Percentiles rank a stretch among this genome's conserved stretches.
phyloP scores from a whole-genome alignment of 1,140 invertebrate species.

The Drosophila trapezifrons region DNA sequence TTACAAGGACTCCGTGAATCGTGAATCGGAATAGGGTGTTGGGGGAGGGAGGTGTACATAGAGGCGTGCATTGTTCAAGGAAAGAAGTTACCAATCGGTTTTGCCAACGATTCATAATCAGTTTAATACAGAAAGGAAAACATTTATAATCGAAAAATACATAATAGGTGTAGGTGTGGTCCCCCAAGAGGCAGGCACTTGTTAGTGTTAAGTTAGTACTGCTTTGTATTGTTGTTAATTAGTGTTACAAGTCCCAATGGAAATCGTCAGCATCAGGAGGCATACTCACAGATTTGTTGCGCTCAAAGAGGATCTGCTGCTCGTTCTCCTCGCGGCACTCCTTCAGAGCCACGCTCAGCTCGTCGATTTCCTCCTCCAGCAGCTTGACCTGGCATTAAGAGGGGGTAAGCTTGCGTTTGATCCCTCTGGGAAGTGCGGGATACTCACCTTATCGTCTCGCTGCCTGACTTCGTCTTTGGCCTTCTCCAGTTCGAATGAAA shows the following conservation, averaged over 20 bases:
- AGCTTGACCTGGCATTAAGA: conserved; percentile 84
- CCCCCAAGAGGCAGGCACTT: conserved; percentile 21
- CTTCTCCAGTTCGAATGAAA: conserved; percentile 89
- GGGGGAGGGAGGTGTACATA: neutral
- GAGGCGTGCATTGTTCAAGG: conserved; percentile 29
- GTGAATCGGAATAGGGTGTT: conserved; percentile 5
- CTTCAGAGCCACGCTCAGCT: conserved; percentile 87
- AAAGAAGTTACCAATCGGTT: conserved; percentile 39
- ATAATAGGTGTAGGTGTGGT: conserved; percentile 27
- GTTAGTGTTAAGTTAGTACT: conserved; percentile 34
- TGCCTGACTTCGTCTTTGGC: conserved; percentile 88
- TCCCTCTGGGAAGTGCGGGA: too few relatives aligned
- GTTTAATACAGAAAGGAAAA: conserved; percentile 49
- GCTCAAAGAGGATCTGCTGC: conserved; percentile 87
- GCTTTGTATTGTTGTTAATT: conserved; percentile 21
- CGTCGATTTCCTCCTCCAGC: conserved; percentile 87
- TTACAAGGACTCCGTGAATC: conserved; percentile 29
- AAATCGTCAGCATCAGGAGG: conserved; percentile 71
- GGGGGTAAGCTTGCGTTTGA: neutral
- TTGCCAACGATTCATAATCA: conserved; percentile 30
- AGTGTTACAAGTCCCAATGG: conserved; percentile 58
- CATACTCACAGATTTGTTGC: conserved; percentile 88
- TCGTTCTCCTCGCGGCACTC: conserved; percentile 86
- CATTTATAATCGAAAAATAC: conserved; percentile 41
- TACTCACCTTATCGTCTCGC: conserved; percentile 88